Evolutionary conservation across 2,113 vertebrate genomes (phyloP), one percentile per base, ranked within the genome.

Genomic region (Odocoileus virginianus): DNA sequence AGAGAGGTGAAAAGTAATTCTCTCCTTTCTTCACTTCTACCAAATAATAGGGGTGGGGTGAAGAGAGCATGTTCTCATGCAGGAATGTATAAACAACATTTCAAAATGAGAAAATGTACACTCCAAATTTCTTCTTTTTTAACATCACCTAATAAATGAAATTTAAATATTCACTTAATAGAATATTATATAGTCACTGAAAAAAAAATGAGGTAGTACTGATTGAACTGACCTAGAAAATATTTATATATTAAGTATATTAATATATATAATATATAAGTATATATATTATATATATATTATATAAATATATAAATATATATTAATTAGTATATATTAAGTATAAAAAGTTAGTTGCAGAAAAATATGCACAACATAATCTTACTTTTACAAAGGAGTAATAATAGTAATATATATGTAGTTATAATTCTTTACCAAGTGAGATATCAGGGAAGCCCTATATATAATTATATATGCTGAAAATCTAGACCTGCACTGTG

Each of bases 91-190:
- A 86, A 47, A 88, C 94, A 47, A 88, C 94, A 94, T 8, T 45
- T 91, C n/a, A 94, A 91, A 83, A 87, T 61, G 23, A 88, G n/a
- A 96, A 94, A 91, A 91, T 74, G 23, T 60, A 60, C 3, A 60
- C 58, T 89, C 28, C 40, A 36, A 87, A 50, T 85, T 89, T 89
- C 25, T 7, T 74, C 23, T 71, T 43, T 84, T n/a, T 45, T 79
- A 81, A 78, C 14, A 79, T 33, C 14, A 52, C 14, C 21, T 89
- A 86, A 64, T 57, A 94, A 96, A 76, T 50, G 78, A 54, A 36
- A 52, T 52, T 74, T 10, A 74, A 74, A 86, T 58, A 81, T 87
- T 91, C 43, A 78, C 50, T 81, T 61, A 91, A 43, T 81, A n/a
- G 40, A 85, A 81, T 58, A 71, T 47, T 58, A 74, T 60, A 89